A percentile compares a stretch with the other conserved stretches of the same genome.
Conservation (phyloP, 2,888 invertebrate genomes). For the Sipunculus nudus region DNA sequence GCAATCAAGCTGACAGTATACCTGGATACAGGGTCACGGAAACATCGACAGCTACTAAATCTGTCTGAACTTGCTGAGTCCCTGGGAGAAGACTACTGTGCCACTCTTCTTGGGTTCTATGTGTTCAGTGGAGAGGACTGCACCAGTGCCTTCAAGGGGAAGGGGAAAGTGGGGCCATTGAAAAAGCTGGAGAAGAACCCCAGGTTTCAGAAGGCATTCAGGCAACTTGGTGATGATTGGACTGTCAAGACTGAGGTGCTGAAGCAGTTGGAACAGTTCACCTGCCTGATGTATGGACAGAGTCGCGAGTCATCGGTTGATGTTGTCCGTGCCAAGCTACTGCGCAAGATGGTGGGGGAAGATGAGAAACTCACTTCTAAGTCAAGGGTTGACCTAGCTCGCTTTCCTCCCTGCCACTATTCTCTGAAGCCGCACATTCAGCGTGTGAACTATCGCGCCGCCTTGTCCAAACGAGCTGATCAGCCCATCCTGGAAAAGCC, state of each 20-base stretch:
- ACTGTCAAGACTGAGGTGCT: not conserved
- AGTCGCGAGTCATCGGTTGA: too few species aligned
- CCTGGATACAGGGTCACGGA: conserved; percentile 17
- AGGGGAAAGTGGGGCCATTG: conserved; percentile 22
- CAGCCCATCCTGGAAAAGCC: conserved; percentile 4
- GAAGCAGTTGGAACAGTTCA: conserved; percentile 5
- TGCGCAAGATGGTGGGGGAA: too few species aligned
- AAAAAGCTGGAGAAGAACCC: conserved; percentile 20
- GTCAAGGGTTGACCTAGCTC: too few species aligned
- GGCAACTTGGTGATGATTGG: conserved; percentile 15
- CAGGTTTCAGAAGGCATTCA: not conserved
- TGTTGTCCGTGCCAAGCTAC: too few species aligned
- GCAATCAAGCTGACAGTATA: conserved; percentile 15
- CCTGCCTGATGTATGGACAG: too few species aligned
- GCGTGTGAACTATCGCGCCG: too few species aligned
- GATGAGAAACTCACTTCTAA: too few species aligned
- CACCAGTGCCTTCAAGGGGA: conserved; percentile 27
- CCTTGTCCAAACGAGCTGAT: too few species aligned
- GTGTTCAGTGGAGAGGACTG: conserved; percentile 20
- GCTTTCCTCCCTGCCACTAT: too few species aligned
- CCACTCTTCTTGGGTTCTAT: conserved; percentile 17
- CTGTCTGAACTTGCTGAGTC: conserved; percentile 9
- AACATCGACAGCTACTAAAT: conserved; percentile 18
- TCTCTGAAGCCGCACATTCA: too few species aligned
- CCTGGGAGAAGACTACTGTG: conserved; percentile 15